A percentile compares a stretch with the other conserved stretches of the same genome.
Conservation (phyloP, 1,140 invertebrate species). For the Penaeus chinensis region DNA sequence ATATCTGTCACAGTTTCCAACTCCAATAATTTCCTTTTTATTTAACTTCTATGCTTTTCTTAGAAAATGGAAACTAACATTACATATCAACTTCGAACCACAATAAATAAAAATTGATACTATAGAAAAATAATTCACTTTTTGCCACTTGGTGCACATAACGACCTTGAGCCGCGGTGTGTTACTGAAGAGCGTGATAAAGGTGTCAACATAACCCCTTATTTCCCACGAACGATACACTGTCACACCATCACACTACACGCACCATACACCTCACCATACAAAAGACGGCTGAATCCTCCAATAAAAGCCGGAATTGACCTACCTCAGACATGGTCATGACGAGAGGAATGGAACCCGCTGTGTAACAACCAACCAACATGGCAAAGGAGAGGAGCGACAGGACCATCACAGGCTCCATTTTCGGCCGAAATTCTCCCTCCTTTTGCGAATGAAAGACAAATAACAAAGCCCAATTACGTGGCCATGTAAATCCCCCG, state of each 20-base stretch:
- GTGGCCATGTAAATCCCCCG: no score
- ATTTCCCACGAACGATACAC: neutral
- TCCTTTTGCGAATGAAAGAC: neutral
- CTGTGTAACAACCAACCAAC: constrained; percentile 93
- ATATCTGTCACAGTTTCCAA: no score
- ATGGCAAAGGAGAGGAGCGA: constrained; percentile 77
- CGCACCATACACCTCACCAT: neutral
- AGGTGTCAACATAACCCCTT: neutral
- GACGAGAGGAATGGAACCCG: constrained; percentile 92
- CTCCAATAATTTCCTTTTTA: no score
- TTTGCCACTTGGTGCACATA: neutral
- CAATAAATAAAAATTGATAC: no score
- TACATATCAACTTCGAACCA: no score
- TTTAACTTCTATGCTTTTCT: no score
- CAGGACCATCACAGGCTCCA: constrained; percentile 56
- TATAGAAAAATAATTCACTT: neutral
- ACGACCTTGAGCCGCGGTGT: neutral
- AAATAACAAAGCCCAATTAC: no score
- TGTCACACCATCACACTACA: no score
- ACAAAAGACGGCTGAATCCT: neutral
- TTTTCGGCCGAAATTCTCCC: neutral
- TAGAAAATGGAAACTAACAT: no score
- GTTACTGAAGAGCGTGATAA: neutral
- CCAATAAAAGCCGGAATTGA: constrained; percentile 15
- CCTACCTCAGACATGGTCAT: constrained; percentile 93